Percentiles rank a stretch among this genome's conserved stretches.
These are phyloP conservation scores for Phortica magna DNA, from an alignment of 2,888 invertebrate genomes.

Conservation along the genomic window DNA sequence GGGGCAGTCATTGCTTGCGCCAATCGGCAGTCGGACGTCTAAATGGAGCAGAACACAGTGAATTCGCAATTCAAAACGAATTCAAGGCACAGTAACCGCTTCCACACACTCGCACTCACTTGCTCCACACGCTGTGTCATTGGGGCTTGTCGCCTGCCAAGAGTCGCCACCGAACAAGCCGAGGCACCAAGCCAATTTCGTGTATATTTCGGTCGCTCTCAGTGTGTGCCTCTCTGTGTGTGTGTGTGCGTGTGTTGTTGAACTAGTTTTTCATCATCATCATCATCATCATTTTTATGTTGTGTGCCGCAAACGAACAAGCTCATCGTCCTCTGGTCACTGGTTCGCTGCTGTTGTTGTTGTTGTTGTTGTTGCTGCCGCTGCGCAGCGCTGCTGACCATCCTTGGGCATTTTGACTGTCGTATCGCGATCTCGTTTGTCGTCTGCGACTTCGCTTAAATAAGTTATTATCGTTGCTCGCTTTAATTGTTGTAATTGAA, in stretches of 20 bases:
- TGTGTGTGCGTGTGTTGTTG: constrained; percentile 27
- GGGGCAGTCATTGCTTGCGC: constrained; percentile 11
- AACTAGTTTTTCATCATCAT: constrained; percentile 53
- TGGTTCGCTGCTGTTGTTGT: constrained; percentile 31
- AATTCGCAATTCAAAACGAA: not conserved
- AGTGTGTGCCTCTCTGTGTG: not conserved
- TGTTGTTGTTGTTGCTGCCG: not conserved
- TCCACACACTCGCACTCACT: too few species aligned
- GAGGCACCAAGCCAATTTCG: too few species aligned
- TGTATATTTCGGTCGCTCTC: too few species aligned
- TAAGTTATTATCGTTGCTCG: constrained; percentile 75
- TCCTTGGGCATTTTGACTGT: constrained; percentile 26
- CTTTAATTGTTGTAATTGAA: constrained; percentile 75
- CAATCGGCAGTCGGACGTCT: not conserved
- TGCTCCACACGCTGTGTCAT: too few species aligned
- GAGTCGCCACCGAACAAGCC: too few species aligned
- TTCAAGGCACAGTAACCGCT: too few species aligned
- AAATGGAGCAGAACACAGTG: constrained; percentile 1
- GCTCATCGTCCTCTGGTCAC: constrained; percentile 6
- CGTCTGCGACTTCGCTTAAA: constrained; percentile 57
- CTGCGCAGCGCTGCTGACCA: constrained; percentile 15
- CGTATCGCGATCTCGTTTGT: constrained; percentile 19
- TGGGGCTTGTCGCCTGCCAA: too few species aligned
- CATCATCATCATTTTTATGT: constrained; percentile 36
- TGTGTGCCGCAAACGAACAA: not conserved